phyloP scores from a whole-genome alignment of 1,140 invertebrate genomes.

The Parasteatoda tepidariorum region DNA sequence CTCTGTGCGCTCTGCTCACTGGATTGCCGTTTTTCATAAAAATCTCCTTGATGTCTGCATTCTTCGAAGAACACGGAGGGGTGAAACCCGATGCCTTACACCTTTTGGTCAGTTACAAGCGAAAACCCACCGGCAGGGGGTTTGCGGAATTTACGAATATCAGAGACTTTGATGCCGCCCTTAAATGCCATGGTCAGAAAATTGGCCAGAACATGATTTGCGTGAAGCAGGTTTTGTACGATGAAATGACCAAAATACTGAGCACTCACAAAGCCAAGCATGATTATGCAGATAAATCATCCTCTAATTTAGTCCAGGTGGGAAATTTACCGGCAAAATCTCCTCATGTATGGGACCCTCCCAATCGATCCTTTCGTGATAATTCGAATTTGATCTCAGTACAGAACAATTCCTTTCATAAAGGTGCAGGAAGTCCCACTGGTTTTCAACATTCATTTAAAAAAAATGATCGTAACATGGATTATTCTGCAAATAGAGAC shows the following conservation, averaged over 20 bases:
- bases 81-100: slow-evolving; percentile 21
- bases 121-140: slow-evolving; percentile 21
- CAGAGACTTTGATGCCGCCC: slow-evolving; percentile 23
- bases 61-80: slow-evolving; percentile 15
- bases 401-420: neutral
- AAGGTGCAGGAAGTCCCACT: no score
- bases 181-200: slow-evolving; percentile 28
- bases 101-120: slow-evolving; percentile 24
- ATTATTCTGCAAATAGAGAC: neutral
- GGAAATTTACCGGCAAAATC: slow-evolving; percentile 14
- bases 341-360: slow-evolving; percentile 9
- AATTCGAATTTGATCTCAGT: no score
- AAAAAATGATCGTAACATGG: no score
- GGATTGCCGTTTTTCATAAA: slow-evolving; percentile 13
- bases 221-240: slow-evolving; percentile 48
- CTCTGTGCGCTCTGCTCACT: slow-evolving; percentile 37
- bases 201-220: slow-evolving; percentile 19
- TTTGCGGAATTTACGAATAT: slow-evolving; percentile 37
- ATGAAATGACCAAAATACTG: slow-evolving; percentile 46
- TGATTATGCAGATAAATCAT: neutral
- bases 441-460: no score
- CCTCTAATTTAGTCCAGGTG: neutral
- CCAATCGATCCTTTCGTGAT: slow-evolving; percentile 1
- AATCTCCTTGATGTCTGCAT: slow-evolving; percentile 1
- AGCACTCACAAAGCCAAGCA: neutral